Evolutionary conservation across 2,888 invertebrate species (phyloP).

Genomic region (Pandemis corylana): DNA sequence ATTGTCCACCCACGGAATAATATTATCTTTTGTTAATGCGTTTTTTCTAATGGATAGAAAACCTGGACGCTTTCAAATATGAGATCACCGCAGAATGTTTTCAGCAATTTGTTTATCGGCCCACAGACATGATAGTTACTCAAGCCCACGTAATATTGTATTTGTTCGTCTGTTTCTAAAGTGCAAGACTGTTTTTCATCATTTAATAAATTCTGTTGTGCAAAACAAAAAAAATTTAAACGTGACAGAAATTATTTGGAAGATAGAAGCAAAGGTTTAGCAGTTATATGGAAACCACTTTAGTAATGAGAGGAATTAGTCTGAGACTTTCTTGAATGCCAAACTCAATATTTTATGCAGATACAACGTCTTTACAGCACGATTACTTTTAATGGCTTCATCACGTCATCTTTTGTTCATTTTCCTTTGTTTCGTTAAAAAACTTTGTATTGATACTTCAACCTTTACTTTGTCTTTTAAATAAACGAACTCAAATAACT

Average conservation of each 20-base stretch:
- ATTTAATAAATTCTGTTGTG: not conserved
- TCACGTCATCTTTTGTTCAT: not conserved
- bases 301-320: too few species aligned
- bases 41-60: slow-evolving; percentile 39
- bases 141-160: slow-evolving; percentile 4
- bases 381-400: not conserved
- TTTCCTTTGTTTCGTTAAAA: not conserved
- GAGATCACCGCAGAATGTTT: slow-evolving; percentile 21
- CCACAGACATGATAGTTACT: not conserved
- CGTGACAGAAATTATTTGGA: too few species aligned
- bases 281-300: too few species aligned
- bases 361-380: too few species aligned
- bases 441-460: not conserved
- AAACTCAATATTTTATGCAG: too few species aligned
- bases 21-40: slow-evolving; percentile 40
- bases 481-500: not conserved
- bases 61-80: slow-evolving; percentile 32
- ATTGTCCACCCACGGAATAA: slow-evolving; percentile 31
- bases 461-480: not conserved
- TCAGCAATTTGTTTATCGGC: slow-evolving; percentile 17
- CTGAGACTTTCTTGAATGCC: too few species aligned
- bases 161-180: not conserved
- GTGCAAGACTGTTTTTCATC: not conserved
- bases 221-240: too few species aligned
- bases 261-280: too few species aligned